phyloP scores from a whole-genome alignment of 2,888 invertebrate species.

The Oscheius myriophilus region DNA sequence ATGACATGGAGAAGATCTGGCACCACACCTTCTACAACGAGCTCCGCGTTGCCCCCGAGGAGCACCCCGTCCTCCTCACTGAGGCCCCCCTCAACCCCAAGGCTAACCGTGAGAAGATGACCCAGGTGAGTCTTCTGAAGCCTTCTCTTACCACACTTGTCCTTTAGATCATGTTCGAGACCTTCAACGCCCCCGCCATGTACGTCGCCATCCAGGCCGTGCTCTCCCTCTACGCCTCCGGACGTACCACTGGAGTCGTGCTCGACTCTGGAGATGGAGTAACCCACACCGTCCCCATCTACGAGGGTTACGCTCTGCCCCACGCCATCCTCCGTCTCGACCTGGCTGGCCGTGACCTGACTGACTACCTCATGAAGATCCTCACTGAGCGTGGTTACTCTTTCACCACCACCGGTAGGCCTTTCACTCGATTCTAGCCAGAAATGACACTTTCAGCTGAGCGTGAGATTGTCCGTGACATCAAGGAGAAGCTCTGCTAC shows the following conservation, averaged over 20 bases:
- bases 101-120: conserved; percentile 95
- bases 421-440: conserved; percentile 75
- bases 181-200: conserved; percentile 81
- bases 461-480: conserved; percentile 91
- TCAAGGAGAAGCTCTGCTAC: conserved; percentile 93
- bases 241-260: conserved; percentile 74
- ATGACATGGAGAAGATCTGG: conserved; percentile 99
- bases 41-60: conserved; percentile 92
- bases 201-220: conserved; percentile 89
- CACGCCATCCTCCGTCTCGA: conserved; percentile 74
- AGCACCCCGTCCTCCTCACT: conserved; percentile 90
- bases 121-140: conserved; percentile 72
- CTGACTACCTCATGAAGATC: conserved; percentile 76
- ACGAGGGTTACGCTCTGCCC: conserved; percentile 79
- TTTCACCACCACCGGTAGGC: conserved; percentile 73
- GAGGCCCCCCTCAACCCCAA: conserved; percentile 94
- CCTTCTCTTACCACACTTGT: neutral
- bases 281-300: conserved; percentile 82
- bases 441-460: conserved; percentile 39
- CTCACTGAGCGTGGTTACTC: conserved; percentile 74
- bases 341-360: conserved; percentile 74
- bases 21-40: conserved; percentile 99
- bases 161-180: conserved; percentile 88
- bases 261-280: conserved; percentile 92
- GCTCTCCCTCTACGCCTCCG: conserved; percentile 87